Evolutionary conservation across 1,140 invertebrate genomes (phyloP).

Genomic region (Hestina assimilis): DNA sequence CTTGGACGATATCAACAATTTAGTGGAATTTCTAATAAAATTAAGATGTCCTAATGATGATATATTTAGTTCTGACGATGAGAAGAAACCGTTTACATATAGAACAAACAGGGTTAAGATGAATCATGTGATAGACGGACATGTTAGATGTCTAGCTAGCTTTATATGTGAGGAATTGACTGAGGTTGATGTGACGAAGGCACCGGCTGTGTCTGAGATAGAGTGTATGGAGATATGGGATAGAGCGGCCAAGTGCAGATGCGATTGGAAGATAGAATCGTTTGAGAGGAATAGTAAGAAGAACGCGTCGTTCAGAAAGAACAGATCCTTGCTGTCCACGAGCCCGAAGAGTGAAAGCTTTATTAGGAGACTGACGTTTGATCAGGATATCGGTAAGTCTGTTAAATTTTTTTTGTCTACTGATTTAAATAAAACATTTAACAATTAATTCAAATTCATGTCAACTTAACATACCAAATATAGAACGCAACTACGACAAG

Average conservation of each 20-base stretch:
- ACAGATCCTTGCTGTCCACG: conserved; percentile 62
- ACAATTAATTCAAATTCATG: too few relatives aligned
- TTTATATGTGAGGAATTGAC: conserved; percentile 69
- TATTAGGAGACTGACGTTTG: conserved; percentile 53
- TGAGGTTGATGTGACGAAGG: conserved; percentile 42
- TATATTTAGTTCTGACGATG: conserved; percentile 70
- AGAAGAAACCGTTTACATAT: conserved; percentile 42
- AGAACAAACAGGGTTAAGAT: conserved; percentile 43
- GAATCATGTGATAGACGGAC: conserved; percentile 49
- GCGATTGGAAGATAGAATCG: conserved; percentile 66
- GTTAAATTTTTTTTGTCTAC: background rate
- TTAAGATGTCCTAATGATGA: conserved; percentile 71
- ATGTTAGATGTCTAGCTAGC: conserved; percentile 68
- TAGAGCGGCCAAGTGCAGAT: conserved; percentile 57
- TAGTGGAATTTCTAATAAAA: conserved; percentile 57
- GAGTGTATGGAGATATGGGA: conserved; percentile 79
- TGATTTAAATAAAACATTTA: too few relatives aligned
- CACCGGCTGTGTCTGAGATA: conserved; percentile 72
- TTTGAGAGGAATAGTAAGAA: conserved; percentile 71
- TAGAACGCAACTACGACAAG: too few relatives aligned
- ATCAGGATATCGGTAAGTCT: conserved; percentile 61
- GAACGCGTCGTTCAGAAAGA: conserved; percentile 70
- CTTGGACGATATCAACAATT: conserved; percentile 56
- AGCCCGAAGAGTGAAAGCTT: conserved; percentile 69
- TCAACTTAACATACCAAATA: too few relatives aligned